Conservation (phyloP, 2,797 vertebrate genomes). For the Danio albolineatus region DNA sequence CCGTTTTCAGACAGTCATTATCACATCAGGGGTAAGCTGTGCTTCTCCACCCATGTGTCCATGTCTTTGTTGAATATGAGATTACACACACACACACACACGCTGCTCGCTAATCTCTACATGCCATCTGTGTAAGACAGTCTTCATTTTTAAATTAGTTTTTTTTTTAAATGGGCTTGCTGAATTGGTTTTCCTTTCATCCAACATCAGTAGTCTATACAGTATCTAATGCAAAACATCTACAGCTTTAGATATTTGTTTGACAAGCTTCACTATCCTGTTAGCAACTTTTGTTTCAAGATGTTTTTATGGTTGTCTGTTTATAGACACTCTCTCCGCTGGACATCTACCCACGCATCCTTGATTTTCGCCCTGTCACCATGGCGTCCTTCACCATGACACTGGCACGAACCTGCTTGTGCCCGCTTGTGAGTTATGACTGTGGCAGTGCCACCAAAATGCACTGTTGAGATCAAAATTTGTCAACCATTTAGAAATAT, state of each 20-base stretch:
- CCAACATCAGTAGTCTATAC: not conserved
- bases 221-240: not conserved
- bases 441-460: not conserved
- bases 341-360: conserved; percentile 92
- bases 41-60: not conserved
- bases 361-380: conserved; percentile 92
- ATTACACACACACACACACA: conserved; percentile 7
- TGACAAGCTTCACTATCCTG: not conserved
- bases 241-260: not conserved
- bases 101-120: conserved; percentile 29
- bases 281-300: not conserved
- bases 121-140: conserved; percentile 25
- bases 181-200: not conserved
- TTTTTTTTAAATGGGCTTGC: not conserved
- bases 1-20: conserved; percentile 91
- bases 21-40: conserved; percentile 88
- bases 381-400: conserved; percentile 96
- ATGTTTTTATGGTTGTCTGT: not conserved
- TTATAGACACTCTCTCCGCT: conserved; percentile 89
- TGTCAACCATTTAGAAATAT: no score
- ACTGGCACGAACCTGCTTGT: conserved; percentile 89
- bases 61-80: conserved; percentile 32
- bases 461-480: no score
- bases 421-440: conserved; percentile 85
- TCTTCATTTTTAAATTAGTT: conserved; percentile 10